Percentiles rank a stretch among this genome's conserved stretches.
Conservation (phyloP, 2,797 vertebrate genomes). For the Trachops cirrhosus region DNA sequence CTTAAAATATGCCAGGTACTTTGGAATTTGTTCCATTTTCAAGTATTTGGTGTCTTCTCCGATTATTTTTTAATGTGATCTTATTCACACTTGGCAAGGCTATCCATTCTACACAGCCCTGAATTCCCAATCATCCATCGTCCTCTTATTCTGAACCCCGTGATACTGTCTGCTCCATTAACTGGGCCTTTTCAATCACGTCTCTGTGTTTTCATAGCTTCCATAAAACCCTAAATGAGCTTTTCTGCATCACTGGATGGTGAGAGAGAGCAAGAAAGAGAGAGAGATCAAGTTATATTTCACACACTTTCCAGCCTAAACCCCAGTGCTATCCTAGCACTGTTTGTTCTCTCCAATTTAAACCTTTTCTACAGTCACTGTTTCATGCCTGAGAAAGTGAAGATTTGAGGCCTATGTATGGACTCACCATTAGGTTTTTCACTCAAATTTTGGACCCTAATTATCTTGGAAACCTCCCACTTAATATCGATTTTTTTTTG, state of each 20-base stretch:
- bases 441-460: background rate
- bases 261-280: background rate
- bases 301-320: background rate
- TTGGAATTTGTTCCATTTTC: background rate
- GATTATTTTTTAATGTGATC: background rate
- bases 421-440: background rate
- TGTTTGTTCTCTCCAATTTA: fast-evolving
- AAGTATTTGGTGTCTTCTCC: background rate
- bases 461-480: background rate
- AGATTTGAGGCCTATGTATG: background rate
- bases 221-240: background rate
- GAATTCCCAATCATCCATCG: too few species aligned
- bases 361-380: background rate
- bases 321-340: background rate
- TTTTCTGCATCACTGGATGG: background rate
- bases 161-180: background rate
- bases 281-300: background rate
- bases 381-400: background rate
- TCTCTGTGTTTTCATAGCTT: background rate
- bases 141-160: background rate
- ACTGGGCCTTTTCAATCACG: background rate
- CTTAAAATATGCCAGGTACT: background rate
- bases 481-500: background rate
- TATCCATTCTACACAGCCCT: background rate
- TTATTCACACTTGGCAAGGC: too few species aligned